These are phyloP conservation scores for Chloropsis hardwickii DNA, from an alignment of 2,113 vertebrate genomes.

Conservation along the genomic window DNA sequence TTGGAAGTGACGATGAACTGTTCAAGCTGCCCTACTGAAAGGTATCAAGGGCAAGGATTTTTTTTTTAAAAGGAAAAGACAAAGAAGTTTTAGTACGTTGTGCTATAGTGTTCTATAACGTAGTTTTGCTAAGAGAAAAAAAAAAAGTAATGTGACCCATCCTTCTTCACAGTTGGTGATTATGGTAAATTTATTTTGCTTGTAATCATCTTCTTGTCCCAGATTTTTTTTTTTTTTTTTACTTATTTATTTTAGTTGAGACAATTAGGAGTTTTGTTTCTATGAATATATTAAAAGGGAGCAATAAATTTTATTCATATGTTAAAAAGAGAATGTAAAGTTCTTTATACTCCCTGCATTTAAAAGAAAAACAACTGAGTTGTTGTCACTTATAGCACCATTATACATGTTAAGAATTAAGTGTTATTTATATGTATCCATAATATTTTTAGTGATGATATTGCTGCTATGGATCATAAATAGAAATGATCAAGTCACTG, in stretches of 20 bases:
- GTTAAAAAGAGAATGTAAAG: constrained; percentile 59
- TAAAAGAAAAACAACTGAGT: constrained; percentile 14
- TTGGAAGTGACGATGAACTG: constrained; percentile 71
- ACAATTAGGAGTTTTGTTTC: constrained; percentile 19
- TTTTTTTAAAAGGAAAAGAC: constrained; percentile 41
- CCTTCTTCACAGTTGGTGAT: constrained; percentile 39
- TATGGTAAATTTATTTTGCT: constrained; percentile 58
- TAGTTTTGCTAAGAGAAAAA: constrained; percentile 47
- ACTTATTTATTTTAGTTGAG: constrained; percentile 63
- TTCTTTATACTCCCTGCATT: constrained; percentile 71
- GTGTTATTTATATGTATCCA: constrained; percentile 57
- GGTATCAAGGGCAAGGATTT: constrained; percentile 65
- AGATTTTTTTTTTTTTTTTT: not conserved
- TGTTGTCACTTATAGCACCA: constrained; percentile 24
- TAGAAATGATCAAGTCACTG: constrained; percentile 4
- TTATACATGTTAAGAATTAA: constrained; percentile 22
- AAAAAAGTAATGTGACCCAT: constrained; percentile 50
- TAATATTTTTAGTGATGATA: constrained; percentile 36
- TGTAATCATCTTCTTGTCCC: constrained; percentile 50
- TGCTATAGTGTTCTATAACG: constrained; percentile 60
- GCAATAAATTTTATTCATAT: constrained; percentile 62
- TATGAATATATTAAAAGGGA: constrained; percentile 58
- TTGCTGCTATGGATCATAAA: constrained; percentile 44
- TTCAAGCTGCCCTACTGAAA: constrained; percentile 70
- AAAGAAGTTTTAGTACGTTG: constrained; percentile 52